Base-by-base conservation (phyloP, 23 tunicate species). In the Botrylloides violaceus region DNA sequence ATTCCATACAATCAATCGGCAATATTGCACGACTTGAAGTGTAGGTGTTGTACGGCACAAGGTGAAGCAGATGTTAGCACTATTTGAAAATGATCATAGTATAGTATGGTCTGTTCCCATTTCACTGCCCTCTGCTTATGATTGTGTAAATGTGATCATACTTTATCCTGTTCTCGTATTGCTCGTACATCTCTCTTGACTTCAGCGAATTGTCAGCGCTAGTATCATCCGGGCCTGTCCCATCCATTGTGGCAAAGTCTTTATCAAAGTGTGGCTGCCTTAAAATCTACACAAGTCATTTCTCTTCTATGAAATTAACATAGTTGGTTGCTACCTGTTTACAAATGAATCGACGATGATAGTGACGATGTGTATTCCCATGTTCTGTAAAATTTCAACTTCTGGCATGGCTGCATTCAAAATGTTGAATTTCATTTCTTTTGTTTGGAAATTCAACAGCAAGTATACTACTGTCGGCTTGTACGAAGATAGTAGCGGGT, bases 391-490 rank as follows among this genome's bases (percentile, higher is more conserved):
- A 12, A 57, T 36, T 33, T 77, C 38, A 4, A 88, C 72, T 50
- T 81, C 80, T 3, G 62, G 75, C 25, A 77, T 58, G 31, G 96
- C 96, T 9, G 72, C 88, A 36, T 71, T 64, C 3, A 81, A 39
- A 25, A 88, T 36, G 27, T 81, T 77, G 43, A 88, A 88, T 36
- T 83, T 82, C 29, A 76, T 47, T 58, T 72, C 56, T 26, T 65
- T 79, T 2, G 96, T 22, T 59, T 76, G 79, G 58, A 88, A 88
- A 63, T 88, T 88, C 22, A 76, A 72, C 31, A 88, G 62, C 34
- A 81, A 49, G 65, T 75, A 34, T 4, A 88, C 32, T 3, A 88
- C 21, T 25, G 81, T 81, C 59, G 96, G 96, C 64, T 88, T 88
- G 32, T 61, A 30, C 57, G 36, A 32, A 4, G 84, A 79, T 0